Evolutionary conservation across 2,113 vertebrate species (phyloP), one percentile per base, ranked within the genome.

Genomic region (Petroica traversi): DNA sequence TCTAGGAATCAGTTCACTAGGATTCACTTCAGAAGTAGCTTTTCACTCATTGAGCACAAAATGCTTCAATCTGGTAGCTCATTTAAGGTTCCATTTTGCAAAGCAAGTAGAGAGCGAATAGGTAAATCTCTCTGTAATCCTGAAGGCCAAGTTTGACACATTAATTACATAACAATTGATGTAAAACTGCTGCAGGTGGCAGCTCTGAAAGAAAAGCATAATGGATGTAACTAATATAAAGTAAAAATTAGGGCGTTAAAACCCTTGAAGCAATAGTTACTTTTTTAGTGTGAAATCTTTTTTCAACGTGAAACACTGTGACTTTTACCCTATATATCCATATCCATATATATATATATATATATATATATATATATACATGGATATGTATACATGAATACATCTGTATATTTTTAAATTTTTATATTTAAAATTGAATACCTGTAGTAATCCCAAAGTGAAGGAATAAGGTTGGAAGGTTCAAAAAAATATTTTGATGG

Each of bases 361-460:
- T 40, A 18, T 4, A 2, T 22, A 17, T 41, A 23, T 1, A 7
- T 18, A n/a, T n/a, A 19, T 7, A 4, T 29, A 5, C 15, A 7
- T 15, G 5, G 5, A 28, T 40, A 18, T 4, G 2, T 22, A 17
- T 41, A 23, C 1, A 7, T 18, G 41, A 41, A 41, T 41, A 41
- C 15, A 41, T 41, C 3, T 3, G 13, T 15, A 36, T 3, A 9
- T 28, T 8, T 15, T 13, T 33, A 19, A 31, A 13, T 62, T 20
- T 49, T 48, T 48, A 12, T 48, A 13, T 48, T 74, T 25, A 16
- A 41, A 78, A 36, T 6, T 26, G 16, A 49, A 33, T 55, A 31
- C 4, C 9, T 34, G 2, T 46, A 55, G 8, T 25, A 46, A 83
- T 43, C 12, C 5, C 5, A 26, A 46, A 79, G 19, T n/a, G 58